Evolutionary conservation across 2,797 vertebrate species (phyloP), one percentile per base, ranked within the genome.

Genomic region (Adrianichthys oophorus): DNA sequence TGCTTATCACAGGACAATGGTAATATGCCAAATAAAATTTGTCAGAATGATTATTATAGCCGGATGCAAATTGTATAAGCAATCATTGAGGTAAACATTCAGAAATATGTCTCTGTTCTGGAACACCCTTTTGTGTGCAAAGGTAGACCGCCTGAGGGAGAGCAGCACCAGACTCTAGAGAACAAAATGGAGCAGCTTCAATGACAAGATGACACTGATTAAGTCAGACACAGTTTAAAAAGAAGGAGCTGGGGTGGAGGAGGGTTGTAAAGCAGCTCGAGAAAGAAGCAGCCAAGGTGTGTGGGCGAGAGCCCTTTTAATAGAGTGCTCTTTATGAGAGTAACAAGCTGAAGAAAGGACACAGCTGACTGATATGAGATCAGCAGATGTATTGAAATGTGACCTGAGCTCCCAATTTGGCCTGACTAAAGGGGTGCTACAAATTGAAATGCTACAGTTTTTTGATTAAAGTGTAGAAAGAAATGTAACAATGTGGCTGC

Each of bases 201-300:
- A 16, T 44, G 16, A 23, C 23, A 54, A 16, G 23, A 55, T 26
- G 6, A 23, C 52, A 29, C 41, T n/a, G 10, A 26, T 26, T 42
- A 54, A 26, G 21, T 44, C 52, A 26, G 16, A 43, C 41, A 44
- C 41, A 43, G 24, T 43, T 42, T 54, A 41, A 54, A 54, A 26
- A 43, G 8, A 21, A 42, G 21, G 19, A 42, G 52, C 19, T 42
- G 14, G 4, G 8, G 12, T 54, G 15, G 10, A 43, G 16, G 19
- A 42, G 41, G 19, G 21, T 15, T 41, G 41, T 21, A 52, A 44
- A 43, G 21, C 41, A 43, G 41, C 52, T 54, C 44, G 23, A 24
- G n/a, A 26, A 14, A 10, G 52, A 44, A 15, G 41, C 41, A 26
- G 16, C 23, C 12, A 26, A 54, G 2, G 21, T 18, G 16, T 16